Conservation (phyloP, 2,888 invertebrate species). For the Tolmerus cingulatus region DNA sequence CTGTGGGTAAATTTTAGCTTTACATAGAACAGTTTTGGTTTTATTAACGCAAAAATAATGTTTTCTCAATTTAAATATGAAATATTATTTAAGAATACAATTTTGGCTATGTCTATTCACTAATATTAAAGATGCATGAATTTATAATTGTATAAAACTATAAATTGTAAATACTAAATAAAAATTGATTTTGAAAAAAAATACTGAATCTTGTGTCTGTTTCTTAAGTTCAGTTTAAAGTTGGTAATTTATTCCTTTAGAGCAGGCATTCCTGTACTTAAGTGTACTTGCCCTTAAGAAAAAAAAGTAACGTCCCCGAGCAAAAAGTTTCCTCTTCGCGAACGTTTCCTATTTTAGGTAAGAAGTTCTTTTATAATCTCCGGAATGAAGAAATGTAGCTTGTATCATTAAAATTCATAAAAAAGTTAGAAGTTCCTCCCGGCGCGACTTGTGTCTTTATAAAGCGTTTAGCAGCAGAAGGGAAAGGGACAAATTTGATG, state of each 20-base stretch:
- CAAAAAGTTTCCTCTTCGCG: neutral
- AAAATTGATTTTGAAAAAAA: too few species aligned
- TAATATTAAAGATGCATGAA: too few species aligned
- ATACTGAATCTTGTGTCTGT: neutral
- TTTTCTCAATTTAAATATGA: too few species aligned
- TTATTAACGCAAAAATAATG: too few species aligned
- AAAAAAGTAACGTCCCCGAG: neutral
- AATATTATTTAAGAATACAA: too few species aligned
- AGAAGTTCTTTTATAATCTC: neutral
- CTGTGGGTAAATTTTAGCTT: neutral
- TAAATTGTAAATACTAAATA: too few species aligned
- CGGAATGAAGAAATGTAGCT: slow-evolving; percentile 46
- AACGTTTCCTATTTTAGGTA: neutral
- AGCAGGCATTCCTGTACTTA: neutral
- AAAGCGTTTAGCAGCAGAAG: slow-evolving; percentile 9
- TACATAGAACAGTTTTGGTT: too few species aligned
- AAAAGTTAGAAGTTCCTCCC: slow-evolving; percentile 28
- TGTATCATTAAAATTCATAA: slow-evolving; percentile 45
- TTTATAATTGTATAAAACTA: too few species aligned
- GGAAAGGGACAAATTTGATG: slow-evolving; percentile 43
- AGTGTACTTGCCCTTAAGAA: neutral
- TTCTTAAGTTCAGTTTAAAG: neutral
- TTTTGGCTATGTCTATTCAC: too few species aligned
- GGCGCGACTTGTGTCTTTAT: slow-evolving; percentile 1
- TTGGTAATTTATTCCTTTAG: neutral